Conservation (phyloP, 2,888 invertebrate genomes). For the Mythimna lalbum region DNA sequence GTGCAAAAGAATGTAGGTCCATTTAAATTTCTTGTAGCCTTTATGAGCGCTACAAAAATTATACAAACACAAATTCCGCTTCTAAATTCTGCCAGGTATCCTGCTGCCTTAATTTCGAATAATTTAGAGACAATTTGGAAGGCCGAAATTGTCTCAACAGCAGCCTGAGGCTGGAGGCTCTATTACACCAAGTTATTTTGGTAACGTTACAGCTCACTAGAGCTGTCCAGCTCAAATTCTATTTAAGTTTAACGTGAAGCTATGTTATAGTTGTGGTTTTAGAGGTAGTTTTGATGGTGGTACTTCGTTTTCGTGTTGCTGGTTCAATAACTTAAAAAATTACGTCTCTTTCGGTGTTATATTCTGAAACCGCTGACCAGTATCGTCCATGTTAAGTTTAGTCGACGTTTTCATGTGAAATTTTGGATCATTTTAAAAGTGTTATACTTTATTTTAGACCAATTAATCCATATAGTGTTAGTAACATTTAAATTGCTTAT, state of each 20-base stretch:
- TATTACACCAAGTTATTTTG: constrained; percentile 52
- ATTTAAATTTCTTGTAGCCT: neutral
- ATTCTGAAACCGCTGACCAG: too few relatives aligned
- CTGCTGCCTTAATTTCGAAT: constrained; percentile 42
- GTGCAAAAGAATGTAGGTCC: too few relatives aligned
- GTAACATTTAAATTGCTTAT: too few relatives aligned
- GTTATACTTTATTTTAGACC: too few relatives aligned
- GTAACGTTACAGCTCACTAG: constrained; percentile 43
- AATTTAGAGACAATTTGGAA: constrained; percentile 45
- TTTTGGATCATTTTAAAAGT: too few relatives aligned
- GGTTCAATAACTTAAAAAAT: too few relatives aligned
- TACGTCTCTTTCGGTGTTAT: too few relatives aligned
- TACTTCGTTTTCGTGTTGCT: too few relatives aligned
- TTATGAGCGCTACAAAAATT: constrained; percentile 18
- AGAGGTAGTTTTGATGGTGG: constrained; percentile 3
- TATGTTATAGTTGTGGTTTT: neutral
- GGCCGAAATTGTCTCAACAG: constrained; percentile 38
- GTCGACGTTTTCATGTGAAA: too few relatives aligned
- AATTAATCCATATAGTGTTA: too few relatives aligned
- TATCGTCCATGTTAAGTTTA: too few relatives aligned
- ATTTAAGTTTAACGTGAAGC: constrained; percentile 29
- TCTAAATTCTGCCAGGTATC: constrained; percentile 19
- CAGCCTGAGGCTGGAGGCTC: constrained; percentile 28
- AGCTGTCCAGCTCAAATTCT: constrained; percentile 39
- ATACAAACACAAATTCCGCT: constrained; percentile 19